Conservation (phyloP, 1,140 invertebrate genomes). For the Drosophila kikkawai region DNA sequence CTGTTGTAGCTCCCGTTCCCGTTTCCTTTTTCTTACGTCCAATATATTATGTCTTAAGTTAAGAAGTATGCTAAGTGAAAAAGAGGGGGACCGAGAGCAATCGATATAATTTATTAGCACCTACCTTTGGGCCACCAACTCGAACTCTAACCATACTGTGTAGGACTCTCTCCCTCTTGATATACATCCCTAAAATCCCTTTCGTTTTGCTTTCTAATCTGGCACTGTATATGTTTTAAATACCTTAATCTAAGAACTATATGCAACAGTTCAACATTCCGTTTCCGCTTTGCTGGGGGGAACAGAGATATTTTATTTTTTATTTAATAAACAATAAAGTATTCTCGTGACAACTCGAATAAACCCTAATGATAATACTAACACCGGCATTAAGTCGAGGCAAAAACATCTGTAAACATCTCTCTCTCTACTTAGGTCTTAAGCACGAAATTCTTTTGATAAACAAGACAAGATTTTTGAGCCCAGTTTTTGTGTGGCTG, state of each 20-base stretch:
- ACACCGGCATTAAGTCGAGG: constrained; percentile 37
- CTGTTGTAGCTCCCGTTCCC: constrained; percentile 19
- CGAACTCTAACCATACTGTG: constrained; percentile 11
- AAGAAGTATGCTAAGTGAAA: constrained; percentile 71
- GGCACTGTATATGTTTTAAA: constrained; percentile 73
- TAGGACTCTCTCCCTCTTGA: neutral
- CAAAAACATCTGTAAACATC: constrained; percentile 24
- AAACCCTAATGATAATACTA: constrained; percentile 11
- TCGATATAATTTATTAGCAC: constrained; percentile 50
- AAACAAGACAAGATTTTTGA: constrained; percentile 39
- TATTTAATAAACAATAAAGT: constrained; percentile 79
- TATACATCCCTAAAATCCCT: constrained; percentile 24
- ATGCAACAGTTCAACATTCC: constrained; percentile 47
- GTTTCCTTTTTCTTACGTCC: constrained; percentile 55
- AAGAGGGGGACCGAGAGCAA: constrained; percentile 13
- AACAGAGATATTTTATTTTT: constrained; percentile 71
- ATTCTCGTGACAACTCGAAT: constrained; percentile 60
- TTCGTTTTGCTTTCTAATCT: constrained; percentile 49
- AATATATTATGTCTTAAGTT: constrained; percentile 70
- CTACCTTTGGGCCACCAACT: constrained; percentile 19
- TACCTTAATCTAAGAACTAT: constrained; percentile 35
- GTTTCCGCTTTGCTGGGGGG: constrained; percentile 21
- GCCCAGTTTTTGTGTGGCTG: constrained; percentile 65
- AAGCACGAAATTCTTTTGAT: constrained; percentile 66
- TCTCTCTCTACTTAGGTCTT: constrained; percentile 43